A percentile compares a stretch with the other conserved stretches of the same genome.
These are phyloP conservation scores for Labrus mixtus DNA, from an alignment of 2,113 vertebrate species.

Conservation along the genomic window DNA sequence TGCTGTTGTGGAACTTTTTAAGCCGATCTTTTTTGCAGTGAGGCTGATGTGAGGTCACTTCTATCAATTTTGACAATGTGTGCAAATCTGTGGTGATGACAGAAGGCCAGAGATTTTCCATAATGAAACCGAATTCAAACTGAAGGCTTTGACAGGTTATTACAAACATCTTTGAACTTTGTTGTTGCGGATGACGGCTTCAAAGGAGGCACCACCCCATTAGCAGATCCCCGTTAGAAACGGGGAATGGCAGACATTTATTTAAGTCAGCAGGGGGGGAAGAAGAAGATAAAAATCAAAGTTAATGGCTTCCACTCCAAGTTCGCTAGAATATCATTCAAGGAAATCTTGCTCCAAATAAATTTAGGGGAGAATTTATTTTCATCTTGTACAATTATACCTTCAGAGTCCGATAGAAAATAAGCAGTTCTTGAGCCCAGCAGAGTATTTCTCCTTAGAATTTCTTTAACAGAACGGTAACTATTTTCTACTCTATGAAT, in stretches of 20 bases:
- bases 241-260: slow-evolving; percentile 33
- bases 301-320: slow-evolving; percentile 1
- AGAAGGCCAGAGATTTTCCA: slow-evolving; percentile 4
- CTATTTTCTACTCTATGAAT: too few species aligned
- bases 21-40: neutral
- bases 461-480: too few species aligned
- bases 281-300: slow-evolving; percentile 32
- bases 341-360: neutral
- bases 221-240: slow-evolving; percentile 35
- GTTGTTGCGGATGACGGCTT: slow-evolving; percentile 39
- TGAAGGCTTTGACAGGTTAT: slow-evolving; percentile 51
- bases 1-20: neutral
- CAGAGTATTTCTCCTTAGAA: neutral
- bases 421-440: neutral
- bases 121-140: slow-evolving; percentile 40
- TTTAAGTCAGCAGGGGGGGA: slow-evolving; percentile 41
- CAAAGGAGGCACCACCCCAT: slow-evolving; percentile 33
- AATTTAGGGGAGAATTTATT: slow-evolving; percentile 4
- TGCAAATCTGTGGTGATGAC: slow-evolving; percentile 10
- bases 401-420: slow-evolving; percentile 27
- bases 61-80: slow-evolving; percentile 11
- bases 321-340: neutral
- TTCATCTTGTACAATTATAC: slow-evolving; percentile 29
- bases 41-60: slow-evolving; percentile 24
- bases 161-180: slow-evolving; percentile 51